phyloP scores from a whole-genome alignment of 2,113 vertebrate genomes.

The Elephas maximus region DNA sequence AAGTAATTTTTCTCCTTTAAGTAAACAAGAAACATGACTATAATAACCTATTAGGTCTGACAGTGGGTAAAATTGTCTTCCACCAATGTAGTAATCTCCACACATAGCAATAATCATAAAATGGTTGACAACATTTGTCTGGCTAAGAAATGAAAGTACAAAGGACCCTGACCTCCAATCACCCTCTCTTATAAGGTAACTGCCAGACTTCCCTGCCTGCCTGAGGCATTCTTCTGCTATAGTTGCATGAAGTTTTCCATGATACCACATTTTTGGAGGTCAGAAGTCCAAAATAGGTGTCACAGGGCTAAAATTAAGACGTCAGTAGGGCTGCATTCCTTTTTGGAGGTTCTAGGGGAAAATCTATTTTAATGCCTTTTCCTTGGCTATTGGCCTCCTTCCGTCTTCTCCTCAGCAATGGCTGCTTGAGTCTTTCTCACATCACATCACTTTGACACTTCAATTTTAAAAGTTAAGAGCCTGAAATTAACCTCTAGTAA shows the following conservation, averaged over 20 bases:
- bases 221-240: slow-evolving; percentile 98
- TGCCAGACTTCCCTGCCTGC: slow-evolving; percentile 96
- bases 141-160: slow-evolving; percentile 99
- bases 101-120: slow-evolving; percentile 99
- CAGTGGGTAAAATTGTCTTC: slow-evolving; percentile 97
- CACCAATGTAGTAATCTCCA: slow-evolving; percentile 99
- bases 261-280: slow-evolving; percentile 93
- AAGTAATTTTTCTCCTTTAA: slow-evolving; percentile 98
- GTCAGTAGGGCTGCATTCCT: too few relatives aligned
- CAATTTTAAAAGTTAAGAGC: background rate
- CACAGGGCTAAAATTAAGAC: too few relatives aligned
- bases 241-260: slow-evolving; percentile 99
- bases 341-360: too few relatives aligned
- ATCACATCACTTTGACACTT: too few relatives aligned
- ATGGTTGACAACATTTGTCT: slow-evolving; percentile 98
- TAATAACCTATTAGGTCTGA: slow-evolving; percentile 99
- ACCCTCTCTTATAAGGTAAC: slow-evolving; percentile 99
- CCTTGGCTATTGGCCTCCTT: too few relatives aligned
- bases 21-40: slow-evolving; percentile 98
- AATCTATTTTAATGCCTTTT: too few relatives aligned
- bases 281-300: too few relatives aligned
- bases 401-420: too few relatives aligned
- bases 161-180: slow-evolving; percentile 99
- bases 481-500: background rate
- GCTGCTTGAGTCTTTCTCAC: too few relatives aligned